Conservation (phyloP, 2,797 vertebrate genomes). For the Etheostoma perlongum region DNA sequence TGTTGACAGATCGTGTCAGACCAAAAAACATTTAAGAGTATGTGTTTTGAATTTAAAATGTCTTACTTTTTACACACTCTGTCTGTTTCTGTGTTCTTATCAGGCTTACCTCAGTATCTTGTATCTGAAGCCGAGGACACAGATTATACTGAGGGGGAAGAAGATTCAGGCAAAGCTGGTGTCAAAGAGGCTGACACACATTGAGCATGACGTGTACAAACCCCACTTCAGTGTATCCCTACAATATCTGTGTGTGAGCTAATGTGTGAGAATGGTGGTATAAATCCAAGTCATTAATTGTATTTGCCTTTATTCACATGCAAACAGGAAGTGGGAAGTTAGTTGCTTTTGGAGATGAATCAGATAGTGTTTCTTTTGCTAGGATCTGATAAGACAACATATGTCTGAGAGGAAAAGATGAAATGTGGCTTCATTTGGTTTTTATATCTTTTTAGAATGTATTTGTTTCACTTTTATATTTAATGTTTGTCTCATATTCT, state of each 20-base stretch:
- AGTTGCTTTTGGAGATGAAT: background rate
- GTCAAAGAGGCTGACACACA: conserved; percentile 82
- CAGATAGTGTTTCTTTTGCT: background rate
- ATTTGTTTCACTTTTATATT: background rate
- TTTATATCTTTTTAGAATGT: background rate
- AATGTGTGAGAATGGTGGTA: background rate
- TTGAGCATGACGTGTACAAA: conserved; percentile 88
- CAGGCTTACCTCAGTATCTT: conserved; percentile 89
- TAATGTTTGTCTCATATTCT: background rate
- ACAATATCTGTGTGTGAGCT: background rate
- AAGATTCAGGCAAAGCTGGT: conserved; percentile 86
- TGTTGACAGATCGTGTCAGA: background rate
- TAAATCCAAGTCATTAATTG: background rate
- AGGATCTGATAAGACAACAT: background rate
- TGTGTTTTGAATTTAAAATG: background rate
- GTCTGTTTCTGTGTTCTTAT: conserved; percentile 25
- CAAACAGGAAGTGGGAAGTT: conserved; percentile 15
- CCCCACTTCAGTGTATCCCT: conserved; percentile 88
- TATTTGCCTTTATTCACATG: background rate
- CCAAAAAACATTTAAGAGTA: background rate
- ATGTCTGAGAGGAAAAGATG: conserved; percentile 1
- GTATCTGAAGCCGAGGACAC: conserved; percentile 88
- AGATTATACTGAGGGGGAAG: conserved; percentile 86
- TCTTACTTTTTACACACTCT: background rate
- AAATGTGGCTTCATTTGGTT: conserved; percentile 1